Evolutionary conservation across 2,113 vertebrate species (phyloP).

Genomic region (Vimba vimba): DNA sequence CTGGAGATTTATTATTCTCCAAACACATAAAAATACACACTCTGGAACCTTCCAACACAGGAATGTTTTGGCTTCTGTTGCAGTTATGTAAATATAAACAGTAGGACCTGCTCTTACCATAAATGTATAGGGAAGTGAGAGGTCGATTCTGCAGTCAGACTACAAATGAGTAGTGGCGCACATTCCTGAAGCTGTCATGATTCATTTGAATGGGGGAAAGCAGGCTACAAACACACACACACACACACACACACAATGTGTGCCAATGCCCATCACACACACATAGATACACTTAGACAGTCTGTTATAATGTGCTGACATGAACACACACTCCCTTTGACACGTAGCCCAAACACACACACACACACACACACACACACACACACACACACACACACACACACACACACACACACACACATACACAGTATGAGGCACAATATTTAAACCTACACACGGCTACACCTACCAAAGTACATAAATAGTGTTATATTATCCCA

Average conservation of each 20-base stretch:
- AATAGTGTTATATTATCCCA: conserved; percentile 11
- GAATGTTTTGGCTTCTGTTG: conserved; percentile 61
- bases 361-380: conserved; percentile 36
- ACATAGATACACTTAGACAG: conserved; percentile 56
- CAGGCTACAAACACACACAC: conserved; percentile 59
- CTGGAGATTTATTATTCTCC: conserved; percentile 23
- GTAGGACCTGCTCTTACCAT: conserved; percentile 60
- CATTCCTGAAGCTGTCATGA: conserved; percentile 73
- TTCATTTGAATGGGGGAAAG: conserved; percentile 68
- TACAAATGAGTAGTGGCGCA: conserved; percentile 63
- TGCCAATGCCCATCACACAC: conserved; percentile 64
- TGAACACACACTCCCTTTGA: conserved; percentile 31
- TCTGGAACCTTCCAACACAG: conserved; percentile 41
- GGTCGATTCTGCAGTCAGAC: conserved; percentile 51
- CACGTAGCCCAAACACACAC: conserved; percentile 31
- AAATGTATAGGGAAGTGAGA: conserved; percentile 59
- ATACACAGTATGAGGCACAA: conserved; percentile 15
- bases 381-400: conserved; percentile 40
- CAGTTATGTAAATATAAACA: conserved; percentile 69
- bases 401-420: conserved; percentile 36
- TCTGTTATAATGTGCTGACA: conserved; percentile 60
- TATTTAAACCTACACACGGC: conserved; percentile 15
- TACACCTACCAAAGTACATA: conserved; percentile 1
- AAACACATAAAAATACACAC: conserved; percentile 46
- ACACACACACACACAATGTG: conserved; percentile 20